These are phyloP conservation scores for Cygnus atratus DNA, from an alignment of 2,113 vertebrate genomes.

Conservation along the genomic window DNA sequence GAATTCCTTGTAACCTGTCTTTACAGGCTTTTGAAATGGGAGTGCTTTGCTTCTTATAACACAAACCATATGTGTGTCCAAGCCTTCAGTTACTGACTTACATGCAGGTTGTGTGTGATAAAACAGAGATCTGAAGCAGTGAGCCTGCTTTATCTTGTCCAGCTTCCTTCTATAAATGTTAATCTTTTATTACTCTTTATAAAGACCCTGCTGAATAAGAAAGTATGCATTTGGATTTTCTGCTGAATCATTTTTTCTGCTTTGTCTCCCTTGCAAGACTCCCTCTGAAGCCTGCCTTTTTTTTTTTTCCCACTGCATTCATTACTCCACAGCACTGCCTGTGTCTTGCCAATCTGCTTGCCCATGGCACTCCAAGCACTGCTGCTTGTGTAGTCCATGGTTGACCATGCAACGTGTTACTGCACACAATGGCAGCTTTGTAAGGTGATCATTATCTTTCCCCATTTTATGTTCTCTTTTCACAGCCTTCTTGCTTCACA, in stretches of 20 bases:
- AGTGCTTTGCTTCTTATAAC: not conserved
- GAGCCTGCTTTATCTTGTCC: not conserved
- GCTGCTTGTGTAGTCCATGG: accelerated
- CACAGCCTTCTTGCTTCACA: not conserved
- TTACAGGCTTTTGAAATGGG: not conserved
- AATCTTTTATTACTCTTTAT: not conserved
- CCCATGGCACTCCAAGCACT: too few relatives aligned
- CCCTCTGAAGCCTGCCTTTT: not conserved
- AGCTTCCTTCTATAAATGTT: not conserved
- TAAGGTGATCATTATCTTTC: not conserved
- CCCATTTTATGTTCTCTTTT: not conserved
- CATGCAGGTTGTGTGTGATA: not conserved
- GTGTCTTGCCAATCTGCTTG: accelerated
- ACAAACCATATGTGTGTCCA: not conserved
- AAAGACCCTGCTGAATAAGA: not conserved
- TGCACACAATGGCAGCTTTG: accelerated
- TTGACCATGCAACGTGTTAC: not conserved
- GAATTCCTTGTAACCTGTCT: not conserved
- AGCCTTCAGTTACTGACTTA: not conserved
- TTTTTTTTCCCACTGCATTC: not conserved
- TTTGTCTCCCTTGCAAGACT: not conserved
- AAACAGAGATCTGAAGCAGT: not conserved
- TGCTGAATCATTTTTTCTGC: not conserved
- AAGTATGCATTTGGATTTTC: not conserved
- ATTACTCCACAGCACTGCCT: not conserved